phyloP scores from a whole-genome alignment of 2,888 invertebrate genomes.

The Cyclophora punctaria region DNA sequence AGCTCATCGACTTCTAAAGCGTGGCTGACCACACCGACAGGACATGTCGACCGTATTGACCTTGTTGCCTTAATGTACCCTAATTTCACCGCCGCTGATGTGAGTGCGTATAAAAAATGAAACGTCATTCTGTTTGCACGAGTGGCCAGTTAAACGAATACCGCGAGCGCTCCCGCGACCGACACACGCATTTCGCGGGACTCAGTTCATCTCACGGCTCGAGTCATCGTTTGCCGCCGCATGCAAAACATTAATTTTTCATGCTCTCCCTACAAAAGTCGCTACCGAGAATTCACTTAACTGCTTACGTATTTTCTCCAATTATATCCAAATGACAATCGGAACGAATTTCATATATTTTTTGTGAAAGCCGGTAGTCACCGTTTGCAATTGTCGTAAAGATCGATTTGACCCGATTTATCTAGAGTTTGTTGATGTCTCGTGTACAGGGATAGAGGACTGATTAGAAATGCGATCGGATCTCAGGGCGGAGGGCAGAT shows the following conservation, averaged over 20 bases:
- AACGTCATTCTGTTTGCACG: slow-evolving; percentile 68
- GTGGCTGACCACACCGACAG: slow-evolving; percentile 43
- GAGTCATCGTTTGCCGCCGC: slow-evolving; percentile 21
- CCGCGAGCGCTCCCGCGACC: slow-evolving; percentile 46
- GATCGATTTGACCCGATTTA: slow-evolving; percentile 37
- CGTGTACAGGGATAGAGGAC: slow-evolving; percentile 58
- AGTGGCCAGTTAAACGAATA: slow-evolving; percentile 65
- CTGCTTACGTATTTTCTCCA: slow-evolving; percentile 34
- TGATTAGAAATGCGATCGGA: slow-evolving; percentile 67
- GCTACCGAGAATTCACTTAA: slow-evolving; percentile 39
- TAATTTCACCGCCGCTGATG: slow-evolving; percentile 56
- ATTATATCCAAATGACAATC: slow-evolving; percentile 41
- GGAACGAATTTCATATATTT: slow-evolving; percentile 39
- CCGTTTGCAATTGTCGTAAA: slow-evolving; percentile 26
- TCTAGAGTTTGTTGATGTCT: slow-evolving; percentile 49
- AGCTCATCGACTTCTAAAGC: slow-evolving; percentile 40
- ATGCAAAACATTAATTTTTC: slow-evolving; percentile 36
- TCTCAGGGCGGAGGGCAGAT: slow-evolving; percentile 73
- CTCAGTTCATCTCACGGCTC: slow-evolving; percentile 26
- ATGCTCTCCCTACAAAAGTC: slow-evolving; percentile 32
- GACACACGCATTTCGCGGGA: slow-evolving; percentile 42
- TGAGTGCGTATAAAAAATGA: slow-evolving; percentile 57
- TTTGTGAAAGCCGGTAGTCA: slow-evolving; percentile 34
- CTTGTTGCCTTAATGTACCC: slow-evolving; percentile 72
- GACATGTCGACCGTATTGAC: slow-evolving; percentile 48